A percentile compares a stretch with the other conserved stretches of the same genome.
phyloP scores from a whole-genome alignment of 2,113 vertebrate genomes.

The Laticauda laticaudata region DNA sequence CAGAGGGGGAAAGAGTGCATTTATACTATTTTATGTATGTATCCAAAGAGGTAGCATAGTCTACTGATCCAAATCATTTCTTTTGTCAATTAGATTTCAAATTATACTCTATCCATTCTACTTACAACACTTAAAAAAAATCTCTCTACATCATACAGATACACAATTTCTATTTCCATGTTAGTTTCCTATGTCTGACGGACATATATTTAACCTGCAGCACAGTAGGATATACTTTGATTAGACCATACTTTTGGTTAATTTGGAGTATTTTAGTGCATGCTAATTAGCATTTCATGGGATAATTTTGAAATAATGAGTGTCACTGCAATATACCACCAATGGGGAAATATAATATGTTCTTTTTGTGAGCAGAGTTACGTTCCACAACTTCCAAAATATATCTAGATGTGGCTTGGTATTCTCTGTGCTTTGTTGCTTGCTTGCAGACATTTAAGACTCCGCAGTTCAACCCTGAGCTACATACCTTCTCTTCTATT shows the following conservation, averaged over 20 bases:
- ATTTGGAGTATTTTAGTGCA: background rate
- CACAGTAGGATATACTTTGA: background rate
- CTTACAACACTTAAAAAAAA: background rate
- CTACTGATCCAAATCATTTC: background rate
- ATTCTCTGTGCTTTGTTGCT: too few species aligned
- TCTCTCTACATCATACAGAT: background rate
- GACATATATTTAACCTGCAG: background rate
- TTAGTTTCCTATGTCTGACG: background rate
- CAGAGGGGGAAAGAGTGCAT: background rate
- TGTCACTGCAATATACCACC: too few species aligned
- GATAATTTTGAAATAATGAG: background rate
- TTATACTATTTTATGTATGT: background rate
- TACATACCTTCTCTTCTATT: too few species aligned
- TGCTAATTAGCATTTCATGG: background rate
- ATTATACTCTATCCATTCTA: background rate
- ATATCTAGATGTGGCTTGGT: too few species aligned
- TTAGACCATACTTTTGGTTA: background rate
- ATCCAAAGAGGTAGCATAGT: background rate
- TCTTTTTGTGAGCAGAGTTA: too few species aligned
- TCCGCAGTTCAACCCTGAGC: too few species aligned
- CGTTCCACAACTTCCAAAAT: too few species aligned
- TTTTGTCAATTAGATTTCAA: background rate
- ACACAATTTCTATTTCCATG: background rate
- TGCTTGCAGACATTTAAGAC: too few species aligned
- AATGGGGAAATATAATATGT: too few species aligned